Evolutionary conservation across 2,113 vertebrate species (phyloP), one percentile per base, ranked within the genome.

Genomic region (Tamias sibiricus): DNA sequence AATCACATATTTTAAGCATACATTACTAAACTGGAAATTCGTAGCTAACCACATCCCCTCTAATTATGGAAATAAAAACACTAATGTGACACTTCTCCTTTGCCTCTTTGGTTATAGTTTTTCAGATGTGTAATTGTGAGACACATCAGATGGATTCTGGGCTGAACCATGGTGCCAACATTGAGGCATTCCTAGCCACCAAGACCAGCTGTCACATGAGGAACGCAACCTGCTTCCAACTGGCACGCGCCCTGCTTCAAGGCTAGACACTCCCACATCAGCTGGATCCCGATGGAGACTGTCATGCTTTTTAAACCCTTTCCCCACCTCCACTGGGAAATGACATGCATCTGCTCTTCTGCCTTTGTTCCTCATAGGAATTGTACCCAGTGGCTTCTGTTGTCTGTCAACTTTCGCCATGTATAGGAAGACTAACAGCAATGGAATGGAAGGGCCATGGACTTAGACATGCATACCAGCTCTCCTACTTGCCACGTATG

Each of bases 151-250:
- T 57, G 24, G 6, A 20, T 10, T 93, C 96, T 72, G 35, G 66
- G 66, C 64, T 87, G 37, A 93, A 3, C 12, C 72, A 19, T 76
- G 69, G 26, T 59, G 37, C 90, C 74, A 89, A 54, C 4, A 95
- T 82, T 0, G 7, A 97, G 89, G 42, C 47, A 84, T 89, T 89
- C 95, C 62, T 88, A 96, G 90, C 52, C 92, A 96, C 72, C 26
- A 82, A 90, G 89, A 95, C 77, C 92, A 97, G 85, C 94, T 97
- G 95, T 83, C 94, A 49, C 47, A 89, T 3, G 2, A 74, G 87
- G 68, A 44, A 86, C 22, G 8, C 19, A 97, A n/a, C 35, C 91
- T 37, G 26, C 59, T 97, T 97, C 93, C 94, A 82, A 87, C 0
- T 68, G 87, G 8, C 85, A 75, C 37, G 91, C 52, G 49, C 85